phyloP scores from a whole-genome alignment of 2,888 invertebrate genomes.

The Himalopsyche anomala region DNA sequence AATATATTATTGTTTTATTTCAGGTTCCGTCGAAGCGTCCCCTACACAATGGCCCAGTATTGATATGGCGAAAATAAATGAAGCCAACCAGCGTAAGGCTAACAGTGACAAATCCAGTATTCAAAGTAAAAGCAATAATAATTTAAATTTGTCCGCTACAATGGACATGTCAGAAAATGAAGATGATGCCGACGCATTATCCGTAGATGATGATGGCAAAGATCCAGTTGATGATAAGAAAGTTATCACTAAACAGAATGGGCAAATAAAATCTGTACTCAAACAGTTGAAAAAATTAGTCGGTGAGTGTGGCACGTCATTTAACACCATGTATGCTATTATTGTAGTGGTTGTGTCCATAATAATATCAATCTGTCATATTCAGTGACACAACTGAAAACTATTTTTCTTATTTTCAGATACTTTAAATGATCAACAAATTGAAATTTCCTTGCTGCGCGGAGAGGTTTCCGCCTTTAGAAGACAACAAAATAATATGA shows the following conservation, averaged over 20 bases:
- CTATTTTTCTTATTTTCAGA: constrained; percentile 69
- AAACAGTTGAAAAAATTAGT: constrained; percentile 43
- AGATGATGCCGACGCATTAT: constrained; percentile 37
- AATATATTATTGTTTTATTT: not conserved
- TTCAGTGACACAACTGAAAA: not conserved
- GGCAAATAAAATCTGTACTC: not conserved
- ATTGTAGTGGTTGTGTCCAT: too few species aligned
- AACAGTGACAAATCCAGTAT: constrained; percentile 71
- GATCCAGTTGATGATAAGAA: not conserved
- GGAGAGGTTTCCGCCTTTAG: constrained; percentile 69
- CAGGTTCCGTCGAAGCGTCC: constrained; percentile 66
- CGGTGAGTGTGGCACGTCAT: constrained; percentile 24
- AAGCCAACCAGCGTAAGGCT: constrained; percentile 73
- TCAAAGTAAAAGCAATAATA: constrained; percentile 69
- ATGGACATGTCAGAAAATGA: constrained; percentile 62
- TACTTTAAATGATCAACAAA: constrained; percentile 73
- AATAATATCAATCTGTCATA: not conserved
- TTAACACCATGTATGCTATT: not conserved
- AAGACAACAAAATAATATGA: constrained; percentile 67
- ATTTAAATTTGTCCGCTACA: constrained; percentile 55
- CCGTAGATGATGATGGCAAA: constrained; percentile 31
- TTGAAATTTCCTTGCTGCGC: constrained; percentile 74
- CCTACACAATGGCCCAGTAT: constrained; percentile 75
- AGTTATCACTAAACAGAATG: not conserved
- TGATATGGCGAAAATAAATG: constrained; percentile 73